Evolutionary conservation across 92 coral and sea anemone species (phyloP).

Genomic region (Siderastrea radians): DNA sequence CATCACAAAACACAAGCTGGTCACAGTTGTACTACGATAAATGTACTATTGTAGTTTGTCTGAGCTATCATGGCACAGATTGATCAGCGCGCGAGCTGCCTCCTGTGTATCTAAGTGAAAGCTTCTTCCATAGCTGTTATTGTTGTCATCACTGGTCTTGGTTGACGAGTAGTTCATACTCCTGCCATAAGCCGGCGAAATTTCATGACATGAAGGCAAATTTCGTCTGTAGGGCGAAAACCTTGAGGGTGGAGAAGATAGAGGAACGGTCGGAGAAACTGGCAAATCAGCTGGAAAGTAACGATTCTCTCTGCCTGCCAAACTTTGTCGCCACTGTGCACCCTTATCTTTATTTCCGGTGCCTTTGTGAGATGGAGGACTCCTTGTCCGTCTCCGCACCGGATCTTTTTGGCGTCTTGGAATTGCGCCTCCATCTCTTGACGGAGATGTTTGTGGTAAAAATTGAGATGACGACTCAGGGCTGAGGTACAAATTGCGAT

Average conservation of each 20-base stretch:
- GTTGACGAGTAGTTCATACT: constrained; percentile 10
- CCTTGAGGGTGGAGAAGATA: background rate
- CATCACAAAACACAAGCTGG: too few species aligned
- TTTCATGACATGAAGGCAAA: constrained; percentile 7
- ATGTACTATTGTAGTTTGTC: too few species aligned
- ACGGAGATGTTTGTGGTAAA: constrained; percentile 32
- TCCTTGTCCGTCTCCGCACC: constrained; percentile 15
- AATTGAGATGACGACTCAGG: background rate
- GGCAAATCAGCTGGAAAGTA: background rate
- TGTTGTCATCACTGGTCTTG: background rate
- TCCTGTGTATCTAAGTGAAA: background rate
- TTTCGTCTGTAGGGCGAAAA: constrained; percentile 4
- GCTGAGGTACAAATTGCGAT: constrained; percentile 15
- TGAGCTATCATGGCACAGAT: constrained; percentile 13
- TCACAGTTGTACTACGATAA: too few species aligned
- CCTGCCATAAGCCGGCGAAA: background rate
- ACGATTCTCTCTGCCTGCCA: background rate
- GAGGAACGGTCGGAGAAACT: background rate
- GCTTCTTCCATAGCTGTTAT: background rate
- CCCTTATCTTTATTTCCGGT: constrained; percentile 7
- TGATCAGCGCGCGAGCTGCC: constrained; percentile 5
- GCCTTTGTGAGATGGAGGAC: too few species aligned
- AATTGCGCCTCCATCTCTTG: constrained; percentile 4
- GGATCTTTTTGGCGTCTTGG: background rate
- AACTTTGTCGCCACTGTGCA: background rate